Evolutionary conservation across 2,113 vertebrate species (phyloP).

Genomic region (Orientallactaga bullata): DNA sequence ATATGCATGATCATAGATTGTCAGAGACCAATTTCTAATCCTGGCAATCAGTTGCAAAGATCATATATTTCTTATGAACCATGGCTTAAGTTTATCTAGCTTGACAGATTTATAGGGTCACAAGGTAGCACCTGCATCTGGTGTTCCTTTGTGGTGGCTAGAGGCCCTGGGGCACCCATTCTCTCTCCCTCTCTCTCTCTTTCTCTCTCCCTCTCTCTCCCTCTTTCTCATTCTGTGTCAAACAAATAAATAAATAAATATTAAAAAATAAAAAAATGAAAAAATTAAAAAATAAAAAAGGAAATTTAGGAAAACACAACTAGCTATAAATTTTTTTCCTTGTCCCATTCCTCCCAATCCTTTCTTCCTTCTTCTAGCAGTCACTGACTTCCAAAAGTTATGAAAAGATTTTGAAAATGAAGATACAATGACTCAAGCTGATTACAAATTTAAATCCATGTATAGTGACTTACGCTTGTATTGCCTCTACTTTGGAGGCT

Average conservation of each 20-base stretch:
- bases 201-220: no score
- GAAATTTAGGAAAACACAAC: not conserved
- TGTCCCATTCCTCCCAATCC: not conserved
- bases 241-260: no score
- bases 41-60: not conserved
- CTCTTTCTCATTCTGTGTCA: no score
- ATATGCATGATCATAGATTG: not conserved
- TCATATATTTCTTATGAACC: not conserved
- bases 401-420: conserved; percentile 33
- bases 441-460: conserved; percentile 18
- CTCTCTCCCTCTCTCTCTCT: no score
- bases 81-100: not conserved
- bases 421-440: not conserved
- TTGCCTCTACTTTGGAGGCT: not conserved
- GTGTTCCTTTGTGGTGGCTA: no score
- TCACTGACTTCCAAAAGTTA: not conserved
- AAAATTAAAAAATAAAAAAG: no score
- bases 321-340: not conserved
- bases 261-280: no score
- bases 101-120: not conserved
- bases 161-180: no score
- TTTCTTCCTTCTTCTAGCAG: not conserved
- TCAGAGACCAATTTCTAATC: conserved; percentile 22
- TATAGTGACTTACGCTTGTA: not conserved
- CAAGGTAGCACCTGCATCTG: no score